Conservation (phyloP, 1,140 invertebrate genomes). For the Procambarus virginalis region DNA sequence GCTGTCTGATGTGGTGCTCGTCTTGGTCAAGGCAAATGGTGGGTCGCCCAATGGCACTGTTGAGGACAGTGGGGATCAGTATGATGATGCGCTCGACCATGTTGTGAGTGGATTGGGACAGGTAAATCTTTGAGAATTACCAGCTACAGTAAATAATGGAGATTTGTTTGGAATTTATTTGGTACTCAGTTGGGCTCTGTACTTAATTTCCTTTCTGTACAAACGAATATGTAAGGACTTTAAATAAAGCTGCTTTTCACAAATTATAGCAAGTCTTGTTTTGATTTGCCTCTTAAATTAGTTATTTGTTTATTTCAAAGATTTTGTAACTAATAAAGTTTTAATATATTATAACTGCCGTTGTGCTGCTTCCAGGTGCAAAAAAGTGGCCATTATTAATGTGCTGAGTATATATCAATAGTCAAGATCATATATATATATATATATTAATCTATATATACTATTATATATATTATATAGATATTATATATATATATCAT, state of each 20-base stretch:
- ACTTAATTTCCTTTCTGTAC: neutral
- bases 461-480: neutral
- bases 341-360: too few species aligned
- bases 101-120: neutral
- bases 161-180: too few species aligned
- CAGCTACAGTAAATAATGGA: neutral
- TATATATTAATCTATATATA: too few species aligned
- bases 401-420: too few species aligned
- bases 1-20: conserved; percentile 89
- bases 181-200: neutral
- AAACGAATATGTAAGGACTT: neutral
- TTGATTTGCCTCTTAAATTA: too few species aligned
- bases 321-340: too few species aligned
- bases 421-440: too few species aligned
- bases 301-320: too few species aligned
- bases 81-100: neutral
- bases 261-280: too few species aligned
- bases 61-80: neutral
- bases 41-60: neutral
- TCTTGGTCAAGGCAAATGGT: conserved; percentile 72
- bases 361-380: too few species aligned
- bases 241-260: neutral
- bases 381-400: too few species aligned
- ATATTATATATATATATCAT: neutral
- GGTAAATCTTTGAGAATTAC: too few species aligned